A percentile compares a stretch with the other conserved stretches of the same genome.
These are phyloP conservation scores for Danio choprae DNA, from an alignment of 2,797 vertebrate genomes.

Conservation along the genomic window DNA sequence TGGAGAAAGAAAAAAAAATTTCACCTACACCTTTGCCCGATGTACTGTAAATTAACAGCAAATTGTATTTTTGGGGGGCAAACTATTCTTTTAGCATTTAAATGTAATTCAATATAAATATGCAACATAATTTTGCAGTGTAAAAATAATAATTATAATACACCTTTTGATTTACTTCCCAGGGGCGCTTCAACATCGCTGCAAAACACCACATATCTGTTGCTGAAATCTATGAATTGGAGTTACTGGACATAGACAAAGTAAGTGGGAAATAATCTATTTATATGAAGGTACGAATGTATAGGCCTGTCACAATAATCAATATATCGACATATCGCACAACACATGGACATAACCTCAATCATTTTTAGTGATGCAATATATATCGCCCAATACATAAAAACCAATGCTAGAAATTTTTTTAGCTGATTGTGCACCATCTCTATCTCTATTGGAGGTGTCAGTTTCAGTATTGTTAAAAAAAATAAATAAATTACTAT, in stretches of 20 bases:
- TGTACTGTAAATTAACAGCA: neutral
- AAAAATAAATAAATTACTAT: no score
- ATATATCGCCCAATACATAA: no score
- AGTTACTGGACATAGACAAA: slow-evolving; percentile 82
- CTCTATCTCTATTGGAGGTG: no score
- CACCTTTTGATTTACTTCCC: slow-evolving; percentile 19
- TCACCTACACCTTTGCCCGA: no score
- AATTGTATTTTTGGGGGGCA: neutral
- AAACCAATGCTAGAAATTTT: no score
- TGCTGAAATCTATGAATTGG: slow-evolving; percentile 82
- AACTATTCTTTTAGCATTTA: neutral
- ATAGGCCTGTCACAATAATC: neutral
- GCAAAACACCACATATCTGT: slow-evolving; percentile 84
- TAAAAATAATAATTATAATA: neutral
- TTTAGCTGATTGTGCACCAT: no score
- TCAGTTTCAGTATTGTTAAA: no score
- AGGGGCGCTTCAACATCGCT: slow-evolving; percentile 85
- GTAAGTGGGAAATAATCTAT: slow-evolving; percentile 59
- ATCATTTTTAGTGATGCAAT: no score
- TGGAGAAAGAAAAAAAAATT: no score
- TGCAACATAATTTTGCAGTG: neutral
- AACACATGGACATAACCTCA: no score
- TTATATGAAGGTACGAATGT: neutral
- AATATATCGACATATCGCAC: no score
- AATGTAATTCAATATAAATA: neutral